Evolutionary conservation across 2,797 vertebrate genomes (phyloP).

Genomic region (Danio albolineatus): DNA sequence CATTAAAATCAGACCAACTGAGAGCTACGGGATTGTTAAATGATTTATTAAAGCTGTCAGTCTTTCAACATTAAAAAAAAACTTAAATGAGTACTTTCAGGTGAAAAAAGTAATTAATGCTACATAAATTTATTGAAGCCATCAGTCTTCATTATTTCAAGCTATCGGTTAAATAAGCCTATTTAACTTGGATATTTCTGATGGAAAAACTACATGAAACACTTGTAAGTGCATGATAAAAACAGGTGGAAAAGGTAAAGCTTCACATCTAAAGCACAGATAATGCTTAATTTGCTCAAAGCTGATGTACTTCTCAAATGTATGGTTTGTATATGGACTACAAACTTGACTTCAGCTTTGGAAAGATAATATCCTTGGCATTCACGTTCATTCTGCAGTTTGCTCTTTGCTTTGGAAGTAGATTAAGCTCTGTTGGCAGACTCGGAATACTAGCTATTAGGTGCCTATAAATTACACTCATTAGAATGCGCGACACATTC

Average conservation of each 20-base stretch:
- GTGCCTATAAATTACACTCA: conserved; percentile 8
- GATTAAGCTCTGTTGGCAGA: background rate
- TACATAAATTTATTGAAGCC: background rate
- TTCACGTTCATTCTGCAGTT: background rate
- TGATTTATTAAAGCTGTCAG: too few species aligned
- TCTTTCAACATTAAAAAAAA: too few species aligned
- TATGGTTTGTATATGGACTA: background rate
- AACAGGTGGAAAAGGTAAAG: too few species aligned
- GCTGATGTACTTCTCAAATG: background rate
- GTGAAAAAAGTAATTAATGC: too few species aligned
- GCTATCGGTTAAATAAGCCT: background rate
- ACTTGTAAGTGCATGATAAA: too few species aligned
- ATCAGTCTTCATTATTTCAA: background rate
- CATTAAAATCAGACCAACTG: background rate
- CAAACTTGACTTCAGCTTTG: conserved; percentile 1
- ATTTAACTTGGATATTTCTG: background rate
- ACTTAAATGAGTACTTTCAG: too few species aligned
- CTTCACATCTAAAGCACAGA: too few species aligned
- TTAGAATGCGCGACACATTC: conserved; percentile 29
- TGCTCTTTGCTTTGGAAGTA: background rate
- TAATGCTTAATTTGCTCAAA: background rate
- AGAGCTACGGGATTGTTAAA: background rate
- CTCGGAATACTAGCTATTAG: background rate
- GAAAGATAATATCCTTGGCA: background rate
- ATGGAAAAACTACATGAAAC: background rate